A percentile compares a stretch with the other conserved stretches of the same genome.
These are phyloP conservation scores for Agrilus biguttatus DNA, from an alignment of 2,888 invertebrate genomes.

Conservation along the genomic window DNA sequence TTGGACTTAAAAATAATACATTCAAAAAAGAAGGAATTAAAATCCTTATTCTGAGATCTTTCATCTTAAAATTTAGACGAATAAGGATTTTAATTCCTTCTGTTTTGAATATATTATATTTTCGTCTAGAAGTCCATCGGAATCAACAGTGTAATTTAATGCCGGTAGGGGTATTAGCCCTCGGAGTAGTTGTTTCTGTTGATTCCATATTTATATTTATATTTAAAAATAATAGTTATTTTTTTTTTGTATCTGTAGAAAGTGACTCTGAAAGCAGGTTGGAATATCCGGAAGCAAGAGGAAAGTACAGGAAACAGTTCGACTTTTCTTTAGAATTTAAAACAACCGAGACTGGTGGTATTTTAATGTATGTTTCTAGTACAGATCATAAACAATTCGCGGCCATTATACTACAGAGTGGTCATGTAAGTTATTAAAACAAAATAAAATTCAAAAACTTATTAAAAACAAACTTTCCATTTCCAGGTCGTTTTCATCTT, in stretches of 20 bases:
- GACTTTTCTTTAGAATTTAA: slow-evolving; percentile 69
- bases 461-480: slow-evolving; percentile 3
- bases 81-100: no score
- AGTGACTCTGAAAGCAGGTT: slow-evolving; percentile 54
- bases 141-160: no score
- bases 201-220: no score
- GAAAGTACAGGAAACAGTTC: slow-evolving; percentile 48
- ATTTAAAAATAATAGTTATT: no score
- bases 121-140: no score
- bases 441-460: not conserved
- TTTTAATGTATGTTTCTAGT: slow-evolving; percentile 70
- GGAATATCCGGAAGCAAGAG: slow-evolving; percentile 45
- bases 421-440: slow-evolving; percentile 38
- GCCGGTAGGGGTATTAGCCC: no score
- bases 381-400: slow-evolving; percentile 48
- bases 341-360: slow-evolving; percentile 58
- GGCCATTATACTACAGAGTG: slow-evolving; percentile 59
- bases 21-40: no score
- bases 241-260: slow-evolving; percentile 30
- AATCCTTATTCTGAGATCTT: no score
- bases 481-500: slow-evolving; percentile 51
- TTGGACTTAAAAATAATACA: not conserved
- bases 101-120: no score
- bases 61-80: no score
- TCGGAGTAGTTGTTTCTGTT: no score